phyloP scores from a whole-genome alignment of 2,888 invertebrate species.

The Nemurella pictetii region DNA sequence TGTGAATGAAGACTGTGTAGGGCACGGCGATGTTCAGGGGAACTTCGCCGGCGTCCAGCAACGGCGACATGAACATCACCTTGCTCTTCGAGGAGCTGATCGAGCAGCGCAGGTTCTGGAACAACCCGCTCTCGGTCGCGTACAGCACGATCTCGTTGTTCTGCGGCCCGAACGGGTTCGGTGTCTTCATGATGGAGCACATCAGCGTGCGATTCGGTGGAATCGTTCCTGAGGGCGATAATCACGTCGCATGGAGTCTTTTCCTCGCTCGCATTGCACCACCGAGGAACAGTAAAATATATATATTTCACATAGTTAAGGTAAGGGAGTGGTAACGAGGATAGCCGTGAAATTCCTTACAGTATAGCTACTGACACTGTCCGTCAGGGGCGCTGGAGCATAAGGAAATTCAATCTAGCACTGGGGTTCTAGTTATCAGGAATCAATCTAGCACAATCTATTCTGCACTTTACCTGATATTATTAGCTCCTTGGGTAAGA shows the following conservation, averaged over 20 bases:
- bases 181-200: slow-evolving; percentile 52
- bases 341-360: no score
- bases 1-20: slow-evolving; percentile 44
- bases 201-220: slow-evolving; percentile 49
- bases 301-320: no score
- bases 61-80: slow-evolving; percentile 44
- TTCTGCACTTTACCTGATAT: no score
- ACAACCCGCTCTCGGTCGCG: slow-evolving; percentile 48
- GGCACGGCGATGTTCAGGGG: slow-evolving; percentile 50
- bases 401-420: no score
- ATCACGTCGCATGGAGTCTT: no score
- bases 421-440: no score
- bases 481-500: neutral
- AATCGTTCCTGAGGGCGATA: slow-evolving; percentile 17
- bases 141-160: slow-evolving; percentile 48
- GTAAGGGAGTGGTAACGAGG: no score
- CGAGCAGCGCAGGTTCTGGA: slow-evolving; percentile 45
- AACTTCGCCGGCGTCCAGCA: slow-evolving; percentile 48
- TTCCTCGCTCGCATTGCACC: no score
- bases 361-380: no score
- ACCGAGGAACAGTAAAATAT: no score
- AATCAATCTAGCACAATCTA: no score
- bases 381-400: no score
- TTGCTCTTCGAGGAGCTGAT: slow-evolving; percentile 39
- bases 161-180: slow-evolving; percentile 44